These are phyloP conservation scores for Hipparchia sbordonii DNA, from an alignment of 2,888 invertebrate species.

Conservation along the genomic window DNA sequence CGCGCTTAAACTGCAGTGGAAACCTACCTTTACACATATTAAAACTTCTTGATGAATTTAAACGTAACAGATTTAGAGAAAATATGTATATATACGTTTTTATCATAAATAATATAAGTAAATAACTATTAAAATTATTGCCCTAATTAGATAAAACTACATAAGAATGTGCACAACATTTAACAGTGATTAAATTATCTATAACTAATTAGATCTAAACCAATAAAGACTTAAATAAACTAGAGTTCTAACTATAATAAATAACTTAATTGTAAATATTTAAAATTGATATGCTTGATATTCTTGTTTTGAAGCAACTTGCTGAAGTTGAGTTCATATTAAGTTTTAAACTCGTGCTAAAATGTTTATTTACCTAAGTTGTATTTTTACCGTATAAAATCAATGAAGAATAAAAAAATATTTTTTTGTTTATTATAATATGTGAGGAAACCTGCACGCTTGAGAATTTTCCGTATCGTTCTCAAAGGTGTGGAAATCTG, in stretches of 20 bases:
- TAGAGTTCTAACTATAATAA: conserved; percentile 60
- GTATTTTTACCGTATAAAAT: not conserved
- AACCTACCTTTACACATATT: conserved; percentile 29
- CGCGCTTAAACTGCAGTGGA: not conserved
- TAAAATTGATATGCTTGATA: conserved; percentile 77
- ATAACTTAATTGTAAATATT: conserved; percentile 54
- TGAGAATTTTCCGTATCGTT: no score
- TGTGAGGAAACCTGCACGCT: no score
- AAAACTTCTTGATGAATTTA: conserved; percentile 27
- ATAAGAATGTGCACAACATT: conserved; percentile 81
- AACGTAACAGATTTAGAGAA: conserved; percentile 37
- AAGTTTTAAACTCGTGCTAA: not conserved
- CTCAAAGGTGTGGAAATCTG: no score
- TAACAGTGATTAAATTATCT: conserved; percentile 81
- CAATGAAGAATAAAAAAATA: not conserved
- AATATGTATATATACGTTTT: conserved; percentile 42
- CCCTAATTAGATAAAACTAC: conserved; percentile 71
- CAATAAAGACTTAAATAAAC: conserved; percentile 63
- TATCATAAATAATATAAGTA: conserved; percentile 36
- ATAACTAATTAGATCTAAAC: conserved; percentile 67
- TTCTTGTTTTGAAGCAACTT: conserved; percentile 64
- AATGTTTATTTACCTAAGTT: not conserved
- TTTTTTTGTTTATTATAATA: no score
- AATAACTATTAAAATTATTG: conserved; percentile 66
- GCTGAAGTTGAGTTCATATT: conserved; percentile 47